Conservation (phyloP, 2,113 vertebrate species). For the Scolopax mira region DNA sequence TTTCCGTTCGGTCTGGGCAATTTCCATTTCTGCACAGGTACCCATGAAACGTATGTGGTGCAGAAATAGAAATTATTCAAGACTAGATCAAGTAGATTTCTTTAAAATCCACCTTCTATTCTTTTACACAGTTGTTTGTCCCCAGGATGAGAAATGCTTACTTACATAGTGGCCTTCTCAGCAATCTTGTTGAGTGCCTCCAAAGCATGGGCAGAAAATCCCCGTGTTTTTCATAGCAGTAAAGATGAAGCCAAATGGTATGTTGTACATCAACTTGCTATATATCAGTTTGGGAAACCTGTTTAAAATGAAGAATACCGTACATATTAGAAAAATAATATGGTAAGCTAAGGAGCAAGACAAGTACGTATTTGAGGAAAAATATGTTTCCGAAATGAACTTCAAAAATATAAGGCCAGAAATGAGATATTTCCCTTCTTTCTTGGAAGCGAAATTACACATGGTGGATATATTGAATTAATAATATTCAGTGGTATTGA, state of each 20-base stretch:
- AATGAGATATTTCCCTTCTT: not conserved
- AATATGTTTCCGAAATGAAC: not conserved
- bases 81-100: not conserved
- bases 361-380: not conserved
- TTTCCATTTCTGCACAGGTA: not conserved
- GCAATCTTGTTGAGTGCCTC: not conserved
- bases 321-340: not conserved
- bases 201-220: not conserved
- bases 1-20: not conserved
- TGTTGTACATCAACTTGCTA: not conserved
- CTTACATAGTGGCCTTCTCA: not conserved
- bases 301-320: not conserved
- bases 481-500: not conserved
- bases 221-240: not conserved
- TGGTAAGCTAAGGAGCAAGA: not conserved
- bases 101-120: not conserved
- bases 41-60: not conserved
- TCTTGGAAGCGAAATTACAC: not conserved
- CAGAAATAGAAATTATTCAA: not conserved
- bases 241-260: not conserved
- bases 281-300: not conserved
- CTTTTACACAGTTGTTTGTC: accelerated
- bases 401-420: not conserved
- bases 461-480: not conserved
- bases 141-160: not conserved